Evolutionary conservation across 1,140 invertebrate genomes (phyloP).

Genomic region (Fopius arisanus): DNA sequence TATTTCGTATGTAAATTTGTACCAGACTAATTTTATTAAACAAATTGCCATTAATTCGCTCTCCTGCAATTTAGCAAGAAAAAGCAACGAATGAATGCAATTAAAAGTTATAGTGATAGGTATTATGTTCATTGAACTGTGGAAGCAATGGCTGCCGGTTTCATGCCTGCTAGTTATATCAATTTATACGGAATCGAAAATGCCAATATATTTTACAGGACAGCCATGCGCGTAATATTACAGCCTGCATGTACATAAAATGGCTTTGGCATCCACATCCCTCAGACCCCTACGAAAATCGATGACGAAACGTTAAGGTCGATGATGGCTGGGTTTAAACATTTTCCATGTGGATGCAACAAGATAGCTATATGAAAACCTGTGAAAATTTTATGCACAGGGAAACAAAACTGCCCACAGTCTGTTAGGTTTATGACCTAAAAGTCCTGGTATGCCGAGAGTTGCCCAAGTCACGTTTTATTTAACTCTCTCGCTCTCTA

Average conservation of each 20-base stretch:
- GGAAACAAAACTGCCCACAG: not conserved
- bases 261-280: not conserved
- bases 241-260: not conserved
- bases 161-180: conserved; percentile 18
- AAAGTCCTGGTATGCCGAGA: not conserved
- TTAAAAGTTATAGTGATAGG: conserved; percentile 48
- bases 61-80: not conserved
- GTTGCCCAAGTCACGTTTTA: not conserved
- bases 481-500: not conserved
- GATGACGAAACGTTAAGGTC: not conserved
- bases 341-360: not conserved
- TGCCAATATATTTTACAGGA: conserved; percentile 17
- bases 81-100: conserved; percentile 49
- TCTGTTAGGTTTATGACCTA: not conserved
- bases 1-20: too few species aligned
- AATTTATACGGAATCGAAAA: conserved; percentile 20
- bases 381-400: conserved; percentile 1
- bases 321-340: not conserved
- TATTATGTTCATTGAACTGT: conserved; percentile 14
- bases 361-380: not conserved
- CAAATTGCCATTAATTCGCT: not conserved
- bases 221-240: not conserved
- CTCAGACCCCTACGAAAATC: not conserved
- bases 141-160: conserved; percentile 10
- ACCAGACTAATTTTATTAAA: not conserved